Conservation (phyloP, 2,888 invertebrate species). For the Drosophila austrosaltans region DNA sequence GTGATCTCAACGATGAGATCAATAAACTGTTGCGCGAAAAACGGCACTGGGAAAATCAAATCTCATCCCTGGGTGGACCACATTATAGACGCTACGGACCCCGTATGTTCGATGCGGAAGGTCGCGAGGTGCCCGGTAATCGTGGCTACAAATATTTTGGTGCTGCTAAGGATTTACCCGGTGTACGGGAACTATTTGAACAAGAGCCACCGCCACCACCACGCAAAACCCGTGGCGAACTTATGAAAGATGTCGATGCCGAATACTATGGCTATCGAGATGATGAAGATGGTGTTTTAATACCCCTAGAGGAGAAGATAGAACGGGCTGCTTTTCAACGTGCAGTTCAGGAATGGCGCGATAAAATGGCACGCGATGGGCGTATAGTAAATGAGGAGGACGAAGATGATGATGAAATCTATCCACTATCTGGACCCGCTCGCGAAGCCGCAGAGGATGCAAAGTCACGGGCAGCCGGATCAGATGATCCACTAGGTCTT, state of each 20-base stretch:
- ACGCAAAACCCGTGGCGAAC: slow-evolving; percentile 95
- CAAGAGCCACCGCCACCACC: slow-evolving; percentile 96
- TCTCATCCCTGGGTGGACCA: slow-evolving; percentile 96
- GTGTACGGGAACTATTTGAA: slow-evolving; percentile 98
- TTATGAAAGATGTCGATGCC: slow-evolving; percentile 99
- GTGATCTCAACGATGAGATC: slow-evolving; percentile 99
- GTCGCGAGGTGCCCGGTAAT: slow-evolving; percentile 98
- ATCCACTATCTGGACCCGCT: slow-evolving; percentile 81
- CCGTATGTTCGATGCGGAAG: slow-evolving; percentile 96
- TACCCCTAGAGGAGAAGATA: slow-evolving; percentile 92
- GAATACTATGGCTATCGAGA: slow-evolving; percentile 99
- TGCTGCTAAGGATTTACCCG: slow-evolving; percentile 98
- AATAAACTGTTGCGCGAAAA: slow-evolving; percentile 98
- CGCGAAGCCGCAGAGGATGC: slow-evolving; percentile 73
- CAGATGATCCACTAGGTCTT: slow-evolving; percentile 82
- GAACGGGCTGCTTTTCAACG: slow-evolving; percentile 88
- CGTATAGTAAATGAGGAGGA: slow-evolving; percentile 89
- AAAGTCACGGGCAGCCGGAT: slow-evolving; percentile 46
- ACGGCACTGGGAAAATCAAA: slow-evolving; percentile 98
- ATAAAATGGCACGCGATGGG: slow-evolving; percentile 85
- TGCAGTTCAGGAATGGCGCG: slow-evolving; percentile 90
- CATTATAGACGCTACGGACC: slow-evolving; percentile 96
- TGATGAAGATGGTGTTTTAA: slow-evolving; percentile 97
- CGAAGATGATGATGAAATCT: slow-evolving; percentile 86
- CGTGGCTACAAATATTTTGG: slow-evolving; percentile 99